Percentiles rank a stretch among this genome's conserved stretches.
Evolutionary conservation across 2,888 invertebrate genomes (phyloP).

Genomic region (Coenonympha glycerion): DNA sequence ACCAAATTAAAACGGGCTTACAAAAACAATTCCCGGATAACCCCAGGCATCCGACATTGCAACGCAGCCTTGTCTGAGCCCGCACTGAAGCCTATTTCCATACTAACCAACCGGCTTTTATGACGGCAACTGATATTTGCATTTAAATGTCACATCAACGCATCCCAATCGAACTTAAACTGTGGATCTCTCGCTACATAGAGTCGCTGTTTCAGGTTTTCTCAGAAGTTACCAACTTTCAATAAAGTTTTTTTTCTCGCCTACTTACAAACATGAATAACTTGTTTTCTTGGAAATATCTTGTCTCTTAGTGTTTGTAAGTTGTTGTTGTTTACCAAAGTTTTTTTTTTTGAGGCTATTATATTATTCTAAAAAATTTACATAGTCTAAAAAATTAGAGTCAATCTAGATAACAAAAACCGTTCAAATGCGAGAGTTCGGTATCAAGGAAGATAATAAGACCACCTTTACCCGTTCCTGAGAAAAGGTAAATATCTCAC

Average conservation of each 20-base stretch:
- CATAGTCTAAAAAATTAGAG: too few relatives aligned
- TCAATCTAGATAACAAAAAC: too few relatives aligned
- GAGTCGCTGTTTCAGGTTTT: neutral
- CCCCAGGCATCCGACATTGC: conserved; percentile 23
- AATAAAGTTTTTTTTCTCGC: neutral
- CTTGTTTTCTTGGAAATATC: too few relatives aligned
- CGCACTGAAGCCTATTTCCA: conserved; percentile 16
- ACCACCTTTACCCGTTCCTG: too few relatives aligned
- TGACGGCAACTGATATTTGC: conserved; percentile 12
- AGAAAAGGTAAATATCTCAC: too few relatives aligned
- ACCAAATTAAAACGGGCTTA: conserved; percentile 27
- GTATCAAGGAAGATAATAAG: too few relatives aligned
- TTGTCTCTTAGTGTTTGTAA: too few relatives aligned
- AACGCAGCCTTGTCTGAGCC: conserved; percentile 12
- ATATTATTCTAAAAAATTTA: too few relatives aligned
- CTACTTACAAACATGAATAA: too few relatives aligned
- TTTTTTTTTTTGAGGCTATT: too few relatives aligned
- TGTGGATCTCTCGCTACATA: neutral
- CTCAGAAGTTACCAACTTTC: neutral
- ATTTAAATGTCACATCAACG: conserved; percentile 7
- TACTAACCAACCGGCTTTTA: conserved; percentile 20
- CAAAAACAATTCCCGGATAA: conserved; percentile 29
- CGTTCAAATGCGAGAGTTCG: too few relatives aligned
- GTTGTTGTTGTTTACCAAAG: too few relatives aligned
- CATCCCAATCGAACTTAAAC: neutral